A percentile compares a stretch with the other conserved stretches of the same genome.
Evolutionary conservation across 2,113 vertebrate species (phyloP).

Genomic region (Anas platyrhynchos): DNA sequence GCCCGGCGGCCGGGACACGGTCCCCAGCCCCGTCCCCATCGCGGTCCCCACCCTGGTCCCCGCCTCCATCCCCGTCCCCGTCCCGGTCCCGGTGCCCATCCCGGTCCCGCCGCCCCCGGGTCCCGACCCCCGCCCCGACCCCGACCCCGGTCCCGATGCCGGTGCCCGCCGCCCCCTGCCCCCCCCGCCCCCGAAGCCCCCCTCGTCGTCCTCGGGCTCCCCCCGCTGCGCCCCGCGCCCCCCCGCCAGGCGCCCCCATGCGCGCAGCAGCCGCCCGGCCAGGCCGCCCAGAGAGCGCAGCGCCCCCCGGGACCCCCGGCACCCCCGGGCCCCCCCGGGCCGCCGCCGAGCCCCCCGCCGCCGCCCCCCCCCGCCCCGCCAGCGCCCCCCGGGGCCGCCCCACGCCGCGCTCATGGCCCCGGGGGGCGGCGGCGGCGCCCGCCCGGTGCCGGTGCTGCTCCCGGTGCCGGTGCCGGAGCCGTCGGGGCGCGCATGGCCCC

Average conservation of each 20-base stretch:
- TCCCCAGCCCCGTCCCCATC: slow-evolving; percentile 23
- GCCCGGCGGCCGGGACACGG: slow-evolving; percentile 83
- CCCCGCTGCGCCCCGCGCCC: neutral
- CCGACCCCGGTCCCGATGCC: too few relatives aligned
- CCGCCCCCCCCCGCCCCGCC: neutral
- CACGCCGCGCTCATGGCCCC: neutral
- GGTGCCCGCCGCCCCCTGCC: too few relatives aligned
- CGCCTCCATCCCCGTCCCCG: neutral
- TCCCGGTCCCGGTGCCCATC: too few relatives aligned
- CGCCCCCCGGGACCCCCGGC: too few relatives aligned
- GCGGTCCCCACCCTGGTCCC: neutral
- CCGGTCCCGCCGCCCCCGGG: neutral
- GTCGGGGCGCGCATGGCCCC: slow-evolving; percentile 1
- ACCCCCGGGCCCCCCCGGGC: neutral
- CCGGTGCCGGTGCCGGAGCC: too few relatives aligned
- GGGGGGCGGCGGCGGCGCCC: neutral
- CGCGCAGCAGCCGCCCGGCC: slow-evolving; percentile 83
- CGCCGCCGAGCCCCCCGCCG: neutral
- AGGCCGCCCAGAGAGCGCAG: slow-evolving; percentile 75
- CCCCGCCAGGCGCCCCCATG: slow-evolving; percentile 80
- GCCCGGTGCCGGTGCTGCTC: too few relatives aligned
- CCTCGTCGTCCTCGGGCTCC: too few relatives aligned
- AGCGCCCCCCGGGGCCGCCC: neutral
- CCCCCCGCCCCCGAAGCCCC: too few relatives aligned
- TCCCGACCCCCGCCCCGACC: too few relatives aligned